phyloP scores from a whole-genome alignment of 1,140 invertebrate genomes.

The Zaprionus tsacasi region DNA sequence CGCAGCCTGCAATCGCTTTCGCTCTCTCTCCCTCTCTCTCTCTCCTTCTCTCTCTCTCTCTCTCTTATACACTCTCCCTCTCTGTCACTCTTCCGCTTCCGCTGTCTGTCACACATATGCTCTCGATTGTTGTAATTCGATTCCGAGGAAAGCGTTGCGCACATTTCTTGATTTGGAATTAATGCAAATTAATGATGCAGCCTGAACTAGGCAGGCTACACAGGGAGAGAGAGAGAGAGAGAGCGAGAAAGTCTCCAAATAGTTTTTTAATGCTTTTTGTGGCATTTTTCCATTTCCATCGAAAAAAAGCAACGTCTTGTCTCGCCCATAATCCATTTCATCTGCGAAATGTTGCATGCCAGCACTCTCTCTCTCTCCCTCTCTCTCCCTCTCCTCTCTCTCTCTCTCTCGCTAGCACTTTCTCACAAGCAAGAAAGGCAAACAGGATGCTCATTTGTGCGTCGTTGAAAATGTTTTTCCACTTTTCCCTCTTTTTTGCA shows the following conservation, averaged over 20 bases:
- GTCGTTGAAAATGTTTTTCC: not conserved
- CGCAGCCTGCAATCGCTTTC: not conserved
- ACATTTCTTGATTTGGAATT: constrained; percentile 81
- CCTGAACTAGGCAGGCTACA: constrained; percentile 27
- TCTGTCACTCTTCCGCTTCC: constrained; percentile 10
- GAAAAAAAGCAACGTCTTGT: not conserved
- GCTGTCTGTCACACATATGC: constrained; percentile 69
- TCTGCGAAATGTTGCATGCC: constrained; percentile 11
- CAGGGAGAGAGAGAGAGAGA: not conserved
- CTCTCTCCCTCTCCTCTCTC: no score
- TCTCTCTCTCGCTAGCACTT: not conserved
- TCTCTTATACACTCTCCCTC: not conserved
- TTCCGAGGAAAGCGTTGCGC: constrained; percentile 59
- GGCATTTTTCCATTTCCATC: constrained; percentile 16
- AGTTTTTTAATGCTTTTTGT: constrained; percentile 69
- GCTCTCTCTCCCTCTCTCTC: not conserved
- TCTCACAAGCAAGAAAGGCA: not conserved
- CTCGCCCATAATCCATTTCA: constrained; percentile 20
- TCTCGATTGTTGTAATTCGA: constrained; percentile 79
- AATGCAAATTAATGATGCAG: constrained; percentile 82
- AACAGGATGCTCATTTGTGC: constrained; percentile 6
- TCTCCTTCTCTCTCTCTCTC: not conserved
- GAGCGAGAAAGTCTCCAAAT: constrained; percentile 42
- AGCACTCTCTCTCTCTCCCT: not conserved
- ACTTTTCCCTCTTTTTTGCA: not conserved